Conservation (phyloP, 1,140 invertebrate genomes). For the Ooceraea biroi region DNA sequence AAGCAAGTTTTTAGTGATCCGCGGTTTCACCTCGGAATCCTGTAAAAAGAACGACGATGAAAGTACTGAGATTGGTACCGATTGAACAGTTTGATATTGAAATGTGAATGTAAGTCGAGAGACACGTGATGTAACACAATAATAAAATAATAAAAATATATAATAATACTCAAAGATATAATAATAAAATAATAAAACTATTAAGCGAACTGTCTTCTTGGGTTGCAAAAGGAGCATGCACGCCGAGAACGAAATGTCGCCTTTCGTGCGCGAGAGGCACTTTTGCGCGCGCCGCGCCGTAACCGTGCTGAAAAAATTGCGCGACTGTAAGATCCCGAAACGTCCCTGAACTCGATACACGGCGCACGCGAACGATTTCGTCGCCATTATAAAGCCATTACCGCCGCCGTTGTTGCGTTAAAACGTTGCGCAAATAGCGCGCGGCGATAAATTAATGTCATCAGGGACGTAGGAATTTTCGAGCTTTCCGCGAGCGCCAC, state of each 20-base stretch:
- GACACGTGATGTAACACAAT: too few species aligned
- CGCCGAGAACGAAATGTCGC: constrained; percentile 2
- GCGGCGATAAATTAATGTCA: constrained; percentile 73
- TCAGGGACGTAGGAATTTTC: constrained; percentile 67
- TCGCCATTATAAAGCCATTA: constrained; percentile 66
- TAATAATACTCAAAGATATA: too few species aligned
- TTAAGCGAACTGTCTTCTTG: too few species aligned
- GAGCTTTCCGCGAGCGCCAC: constrained; percentile 24
- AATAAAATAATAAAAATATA: too few species aligned
- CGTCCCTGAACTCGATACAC: constrained; percentile 71
- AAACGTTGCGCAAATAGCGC: constrained; percentile 59
- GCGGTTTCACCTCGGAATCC: too few species aligned
- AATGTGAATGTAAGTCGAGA: too few species aligned
- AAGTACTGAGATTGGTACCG: too few species aligned
- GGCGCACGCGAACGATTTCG: constrained; percentile 55
- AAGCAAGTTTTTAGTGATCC: too few species aligned
- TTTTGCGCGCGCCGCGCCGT: background rate
- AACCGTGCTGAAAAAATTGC: constrained; percentile 14
- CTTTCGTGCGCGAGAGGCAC: background rate
- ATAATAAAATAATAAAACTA: too few species aligned
- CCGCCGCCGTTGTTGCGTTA: constrained; percentile 59
- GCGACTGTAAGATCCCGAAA: constrained; percentile 30
- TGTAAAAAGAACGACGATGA: too few species aligned
- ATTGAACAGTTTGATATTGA: too few species aligned
- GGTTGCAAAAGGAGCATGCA: too few species aligned